These are phyloP conservation scores for Scaptomyza montana DNA, from an alignment of 1,140 invertebrate species.

Conservation along the genomic window DNA sequence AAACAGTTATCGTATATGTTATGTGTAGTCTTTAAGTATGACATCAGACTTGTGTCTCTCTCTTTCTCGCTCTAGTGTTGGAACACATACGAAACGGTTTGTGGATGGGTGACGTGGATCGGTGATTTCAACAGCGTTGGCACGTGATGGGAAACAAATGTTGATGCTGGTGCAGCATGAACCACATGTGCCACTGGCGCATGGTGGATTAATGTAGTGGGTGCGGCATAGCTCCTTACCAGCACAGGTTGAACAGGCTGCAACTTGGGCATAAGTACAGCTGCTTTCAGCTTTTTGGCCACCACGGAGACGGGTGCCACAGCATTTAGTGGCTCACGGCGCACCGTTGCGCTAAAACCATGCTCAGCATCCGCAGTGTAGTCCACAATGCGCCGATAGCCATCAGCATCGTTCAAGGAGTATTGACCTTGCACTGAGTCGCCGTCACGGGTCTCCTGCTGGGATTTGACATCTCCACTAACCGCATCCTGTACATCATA, in stretches of 20 bases:
- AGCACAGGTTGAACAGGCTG: constrained; percentile 45
- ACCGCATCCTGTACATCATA: constrained; percentile 85
- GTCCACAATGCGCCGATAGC: constrained; percentile 79
- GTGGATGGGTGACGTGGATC: constrained; percentile 57
- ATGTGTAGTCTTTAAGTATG: not conserved
- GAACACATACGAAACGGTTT: constrained; percentile 69
- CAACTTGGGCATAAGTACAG: constrained; percentile 28
- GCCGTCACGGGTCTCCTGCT: constrained; percentile 85
- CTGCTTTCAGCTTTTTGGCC: constrained; percentile 30
- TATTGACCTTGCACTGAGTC: constrained; percentile 86
- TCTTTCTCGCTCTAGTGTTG: constrained; percentile 34
- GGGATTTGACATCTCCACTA: constrained; percentile 86
- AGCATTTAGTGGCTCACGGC: constrained; percentile 78
- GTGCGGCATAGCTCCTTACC: constrained; percentile 50
- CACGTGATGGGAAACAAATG: constrained; percentile 60
- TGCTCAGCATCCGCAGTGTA: constrained; percentile 78
- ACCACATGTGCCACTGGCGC: constrained; percentile 68
- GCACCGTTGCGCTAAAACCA: constrained; percentile 83
- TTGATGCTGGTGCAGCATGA: constrained; percentile 53
- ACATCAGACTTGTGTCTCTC: constrained; percentile 25
- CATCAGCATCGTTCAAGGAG: constrained; percentile 80
- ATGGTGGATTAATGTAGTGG: constrained; percentile 68
- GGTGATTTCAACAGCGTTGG: constrained; percentile 59
- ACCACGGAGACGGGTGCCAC: constrained; percentile 15
- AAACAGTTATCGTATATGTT: not conserved